These are phyloP conservation scores for Himalopsyche tibetana DNA, from an alignment of 2,888 invertebrate species.

Conservation along the genomic window DNA sequence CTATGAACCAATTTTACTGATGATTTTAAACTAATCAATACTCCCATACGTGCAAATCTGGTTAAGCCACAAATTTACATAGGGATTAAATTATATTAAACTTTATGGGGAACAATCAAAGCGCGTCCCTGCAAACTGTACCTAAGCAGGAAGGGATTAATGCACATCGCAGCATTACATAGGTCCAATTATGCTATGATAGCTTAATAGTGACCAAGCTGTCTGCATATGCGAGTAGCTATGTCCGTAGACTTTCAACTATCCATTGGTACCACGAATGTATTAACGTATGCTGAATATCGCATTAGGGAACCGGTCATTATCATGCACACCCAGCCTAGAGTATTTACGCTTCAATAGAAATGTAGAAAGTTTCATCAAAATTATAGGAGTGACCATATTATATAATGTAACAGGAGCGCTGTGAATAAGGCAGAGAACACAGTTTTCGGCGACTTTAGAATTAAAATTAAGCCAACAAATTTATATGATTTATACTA, in stretches of 20 bases:
- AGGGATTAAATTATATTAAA: conserved; percentile 18
- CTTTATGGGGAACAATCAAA: conserved; percentile 15
- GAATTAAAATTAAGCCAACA: too few species aligned
- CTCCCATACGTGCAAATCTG: too few species aligned
- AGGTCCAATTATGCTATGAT: conserved; percentile 50
- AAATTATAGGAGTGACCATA: too few species aligned
- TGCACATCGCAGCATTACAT: conserved; percentile 51
- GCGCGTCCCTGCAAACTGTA: background rate
- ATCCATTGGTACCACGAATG: conserved; percentile 1
- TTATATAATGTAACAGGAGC: too few species aligned
- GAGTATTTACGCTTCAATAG: too few species aligned
- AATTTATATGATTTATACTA: too few species aligned
- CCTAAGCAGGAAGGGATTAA: conserved; percentile 53
- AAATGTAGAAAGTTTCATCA: too few species aligned
- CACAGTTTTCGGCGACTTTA: too few species aligned
- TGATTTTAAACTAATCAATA: too few species aligned
- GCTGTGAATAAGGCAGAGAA: too few species aligned
- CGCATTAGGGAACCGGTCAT: background rate
- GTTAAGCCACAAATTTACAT: background rate
- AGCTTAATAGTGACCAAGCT: conserved; percentile 39
- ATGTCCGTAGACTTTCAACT: conserved; percentile 1
- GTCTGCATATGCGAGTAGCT: background rate
- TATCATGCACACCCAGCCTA: background rate
- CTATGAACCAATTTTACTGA: too few species aligned
- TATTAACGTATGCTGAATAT: conserved; percentile 29